Base-by-base conservation (phyloP, 2,888 invertebrate species). In the Platycheirus rosarum region DNA sequence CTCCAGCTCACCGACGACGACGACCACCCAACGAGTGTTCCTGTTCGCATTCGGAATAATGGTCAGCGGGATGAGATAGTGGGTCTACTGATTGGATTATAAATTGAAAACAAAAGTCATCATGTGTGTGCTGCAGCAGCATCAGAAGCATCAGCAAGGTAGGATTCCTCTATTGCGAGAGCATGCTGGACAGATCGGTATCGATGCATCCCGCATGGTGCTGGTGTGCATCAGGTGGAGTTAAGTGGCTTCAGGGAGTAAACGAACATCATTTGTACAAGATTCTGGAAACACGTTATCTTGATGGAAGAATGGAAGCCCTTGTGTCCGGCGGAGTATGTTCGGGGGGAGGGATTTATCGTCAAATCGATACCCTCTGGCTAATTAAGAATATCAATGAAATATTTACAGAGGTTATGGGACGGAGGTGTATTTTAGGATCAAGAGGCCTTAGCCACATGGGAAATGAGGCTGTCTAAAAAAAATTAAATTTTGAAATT, bases 41-140 rank as follows among this genome's bases (percentile, higher is more conserved):
- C n/a, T n/a, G n/a, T n/a, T 44, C 23, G 51, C 42, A 57, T 32
- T 69, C 18, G 57, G 16, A 65, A 57, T 65, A 63, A 53, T 78
- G 77, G 77, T 68, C 80, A 76, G 16, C 62, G 16, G 65, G 57
- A 73, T 77, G 77, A 77, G 68, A 76, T 76, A 77, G 71, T 82
- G 63, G 68, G 42, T 63, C 51, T 29, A 14, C 53, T 73, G 82
- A 73, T 82, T 82, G 77, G 76, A 77, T 77, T 82, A 82, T 82
- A 82, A 77, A 82, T 77, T 77, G 82, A 82, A 82, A 82, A 82
- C 68, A 77, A n/a, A n/a, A n/a, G n/a, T n/a, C n/a, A n/a, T n/a
- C 48, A 13, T 44, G 42, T 29, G 42, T 44, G 42, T 69, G 55
- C 60, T 20, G 1, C 20, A 14, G 13, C 13, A 40, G 4, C 37